Conservation (phyloP, 2,113 vertebrate genomes). For the Sinocyclocheilus maitianheensis region DNA sequence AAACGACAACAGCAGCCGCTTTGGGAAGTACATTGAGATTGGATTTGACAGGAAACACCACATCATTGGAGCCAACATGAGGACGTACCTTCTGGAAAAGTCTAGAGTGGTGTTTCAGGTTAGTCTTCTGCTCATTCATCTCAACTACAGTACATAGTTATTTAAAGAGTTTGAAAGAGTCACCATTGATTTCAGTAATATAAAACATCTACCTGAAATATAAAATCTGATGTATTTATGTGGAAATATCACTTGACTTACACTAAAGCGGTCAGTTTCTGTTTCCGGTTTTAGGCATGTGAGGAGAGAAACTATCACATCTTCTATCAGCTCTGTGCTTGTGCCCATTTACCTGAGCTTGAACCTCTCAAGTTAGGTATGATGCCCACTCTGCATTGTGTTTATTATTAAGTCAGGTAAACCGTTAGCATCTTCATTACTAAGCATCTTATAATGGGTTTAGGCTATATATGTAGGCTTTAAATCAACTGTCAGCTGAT, state of each 20-base stretch:
- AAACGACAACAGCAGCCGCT: slow-evolving; percentile 99
- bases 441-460: neutral
- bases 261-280: slow-evolving; percentile 24
- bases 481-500: neutral
- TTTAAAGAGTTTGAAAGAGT: neutral
- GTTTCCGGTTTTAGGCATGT: slow-evolving; percentile 78
- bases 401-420: neutral
- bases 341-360: slow-evolving; percentile 88
- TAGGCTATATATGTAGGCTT: no score
- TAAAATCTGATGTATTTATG: neutral
- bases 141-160: neutral
- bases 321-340: slow-evolving; percentile 97
- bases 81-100: slow-evolving; percentile 96
- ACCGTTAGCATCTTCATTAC: neutral
- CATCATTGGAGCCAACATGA: slow-evolving; percentile 95
- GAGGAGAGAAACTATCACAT: slow-evolving; percentile 98
- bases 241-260: neutral
- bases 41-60: slow-evolving; percentile 89
- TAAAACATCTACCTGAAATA: neutral
- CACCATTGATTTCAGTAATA: neutral
- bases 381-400: neutral
- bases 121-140: slow-evolving; percentile 26
- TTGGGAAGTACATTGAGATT: slow-evolving; percentile 98
- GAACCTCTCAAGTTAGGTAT: slow-evolving; percentile 88
- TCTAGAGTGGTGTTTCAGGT: slow-evolving; percentile 98